Conservation (phyloP, 2,113 vertebrate genomes). For the Stictonetta naevosa region DNA sequence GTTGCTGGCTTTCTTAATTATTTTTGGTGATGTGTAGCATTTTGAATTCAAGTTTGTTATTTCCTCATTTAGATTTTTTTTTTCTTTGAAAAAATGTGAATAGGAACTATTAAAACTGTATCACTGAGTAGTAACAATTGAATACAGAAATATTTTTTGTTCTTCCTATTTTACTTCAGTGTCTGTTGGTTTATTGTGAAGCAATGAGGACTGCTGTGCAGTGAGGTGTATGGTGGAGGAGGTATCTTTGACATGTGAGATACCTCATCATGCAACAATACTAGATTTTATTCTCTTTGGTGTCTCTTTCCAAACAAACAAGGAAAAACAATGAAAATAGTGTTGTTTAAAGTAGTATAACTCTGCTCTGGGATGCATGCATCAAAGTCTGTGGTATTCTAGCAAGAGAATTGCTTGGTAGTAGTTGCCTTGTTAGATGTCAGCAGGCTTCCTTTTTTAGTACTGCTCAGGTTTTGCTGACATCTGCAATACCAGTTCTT, state of each 20-base stretch:
- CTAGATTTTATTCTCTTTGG: neutral
- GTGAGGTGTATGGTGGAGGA: neutral
- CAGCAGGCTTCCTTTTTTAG: neutral
- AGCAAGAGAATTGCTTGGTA: neutral
- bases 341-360: neutral
- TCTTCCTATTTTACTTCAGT: neutral
- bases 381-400: neutral
- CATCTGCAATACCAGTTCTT: neutral
- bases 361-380: neutral
- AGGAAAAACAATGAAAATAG: neutral
- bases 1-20: neutral
- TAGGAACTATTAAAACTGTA: neutral
- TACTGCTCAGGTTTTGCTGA: neutral
- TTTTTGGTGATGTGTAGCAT: neutral
- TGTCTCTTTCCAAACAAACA: neutral
- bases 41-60: neutral
- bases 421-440: neutral
- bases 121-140: neutral
- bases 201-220: neutral
- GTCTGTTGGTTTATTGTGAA: neutral
- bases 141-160: neutral
- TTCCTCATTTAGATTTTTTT: neutral
- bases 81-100: neutral
- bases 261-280: neutral
- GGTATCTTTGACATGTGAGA: neutral